Evolutionary conservation across 2,113 vertebrate species (phyloP), one percentile per base, ranked within the genome.

Genomic region (Peromyscus maniculatus): DNA sequence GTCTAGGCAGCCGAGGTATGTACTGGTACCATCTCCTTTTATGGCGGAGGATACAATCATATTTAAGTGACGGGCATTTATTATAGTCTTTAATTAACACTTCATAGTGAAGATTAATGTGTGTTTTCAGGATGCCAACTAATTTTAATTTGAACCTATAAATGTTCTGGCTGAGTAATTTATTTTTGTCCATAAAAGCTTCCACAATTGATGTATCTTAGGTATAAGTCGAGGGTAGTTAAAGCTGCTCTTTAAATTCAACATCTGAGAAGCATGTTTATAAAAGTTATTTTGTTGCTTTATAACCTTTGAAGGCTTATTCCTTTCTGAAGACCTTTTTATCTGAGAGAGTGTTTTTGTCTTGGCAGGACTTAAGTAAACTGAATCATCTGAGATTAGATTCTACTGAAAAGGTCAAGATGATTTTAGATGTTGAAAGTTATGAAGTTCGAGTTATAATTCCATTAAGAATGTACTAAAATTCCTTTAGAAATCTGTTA

Each of bases 341-440:
- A 86, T 43, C 55, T 28, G 57, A 19, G 28, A 87, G 74, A 87
- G 74, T 88, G 28, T 84, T 94, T 87, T 49, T 19, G 43, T 88
- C 39, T 96, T 93, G 33, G 43, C 88, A 95, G 77, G 22, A 19
- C 26, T 78, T 83, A 96, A 90, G 57, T 91, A 93, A 94, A 52
- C 49, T 59, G n/a, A 91, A 93, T 93, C 55, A 72, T 91, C 52
- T 77, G 59, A 96, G 69, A 55, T 97, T 88, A 92, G 79, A 87
- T 93, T 96, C 72, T 87, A 22, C 36, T 83, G 64, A 96, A 97
- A 87, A 95, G 75, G 75, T 94, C 89, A 91, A 84, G 49, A 74
- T 95, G 39, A 74, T 92, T 96, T 95, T 43, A 93, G 49, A 62
- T 24, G 94, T 93, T 91, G 80, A 95, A 83, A 78, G 49, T 91